phyloP scores from a whole-genome alignment of 2,888 invertebrate species.

The Chrysolina americana region DNA sequence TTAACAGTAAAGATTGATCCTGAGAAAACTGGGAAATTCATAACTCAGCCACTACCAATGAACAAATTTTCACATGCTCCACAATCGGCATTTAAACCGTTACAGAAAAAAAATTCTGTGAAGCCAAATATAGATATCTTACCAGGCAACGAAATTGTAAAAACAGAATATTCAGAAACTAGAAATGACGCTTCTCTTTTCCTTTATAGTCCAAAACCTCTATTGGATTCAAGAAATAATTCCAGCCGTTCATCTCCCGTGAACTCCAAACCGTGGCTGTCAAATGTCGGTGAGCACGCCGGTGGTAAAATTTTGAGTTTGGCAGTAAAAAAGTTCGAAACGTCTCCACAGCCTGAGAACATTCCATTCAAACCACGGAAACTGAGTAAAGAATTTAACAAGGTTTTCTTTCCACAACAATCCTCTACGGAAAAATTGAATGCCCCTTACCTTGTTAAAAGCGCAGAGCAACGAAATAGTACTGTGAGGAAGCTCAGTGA shows the following conservation, averaged over 20 bases:
- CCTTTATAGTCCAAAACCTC: conserved; percentile 67
- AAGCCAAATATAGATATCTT: conserved; percentile 45
- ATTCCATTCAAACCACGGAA: conserved; percentile 57
- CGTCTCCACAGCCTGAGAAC: conserved; percentile 54
- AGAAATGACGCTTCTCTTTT: conserved; percentile 58
- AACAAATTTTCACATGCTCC: conserved; percentile 85
- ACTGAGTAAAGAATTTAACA: conserved; percentile 60
- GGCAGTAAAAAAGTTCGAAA: conserved; percentile 74
- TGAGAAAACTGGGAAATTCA: conserved; percentile 68
- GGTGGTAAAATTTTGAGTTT: conserved; percentile 71
- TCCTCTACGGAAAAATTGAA: conserved; percentile 57
- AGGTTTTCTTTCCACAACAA: conserved; percentile 54
- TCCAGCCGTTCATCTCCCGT: conserved; percentile 50
- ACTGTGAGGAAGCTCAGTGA: conserved; percentile 66
- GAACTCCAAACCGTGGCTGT: conserved; percentile 70
- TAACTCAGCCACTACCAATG: conserved; percentile 75
- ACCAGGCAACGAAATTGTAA: conserved; percentile 58
- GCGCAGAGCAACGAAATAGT: conserved; percentile 55
- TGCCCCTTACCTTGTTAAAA: conserved; percentile 61
- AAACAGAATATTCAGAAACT: conserved; percentile 52
- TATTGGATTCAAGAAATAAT: conserved; percentile 50
- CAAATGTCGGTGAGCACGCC: conserved; percentile 67
- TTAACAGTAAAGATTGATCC: conserved; percentile 60
- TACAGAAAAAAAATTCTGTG: conserved; percentile 65
- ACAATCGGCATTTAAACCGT: conserved; percentile 82